Evolutionary conservation across 2,888 invertebrate genomes (phyloP), one percentile per base, ranked within the genome.

Genomic region (Campaea margaritaria): DNA sequence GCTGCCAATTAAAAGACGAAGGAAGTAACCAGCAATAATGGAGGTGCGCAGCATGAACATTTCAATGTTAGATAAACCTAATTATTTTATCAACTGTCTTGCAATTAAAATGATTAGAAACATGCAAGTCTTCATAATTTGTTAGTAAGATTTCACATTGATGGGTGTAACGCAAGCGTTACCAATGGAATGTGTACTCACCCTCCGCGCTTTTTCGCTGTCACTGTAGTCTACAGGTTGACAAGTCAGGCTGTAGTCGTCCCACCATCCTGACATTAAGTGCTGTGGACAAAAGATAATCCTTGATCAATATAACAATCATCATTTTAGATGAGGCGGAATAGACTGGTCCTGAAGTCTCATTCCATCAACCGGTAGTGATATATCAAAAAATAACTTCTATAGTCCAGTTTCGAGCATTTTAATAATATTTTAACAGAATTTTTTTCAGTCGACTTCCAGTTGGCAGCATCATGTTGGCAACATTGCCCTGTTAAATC

Each of bases 151-250:
- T 21, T 21, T 21, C 21, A 21, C 21, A 21, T 21, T 21, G 21
- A 21, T 21, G 21, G 21, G 5, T 21, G 21, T 21, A 21, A 21
- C 2, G 21, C 5, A 3, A 21, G 21, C 21, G 5, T 21, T 21
- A 5, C 21, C 21, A 21, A 31, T 9, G 8, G 2, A 7, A 7
- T 42, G 39, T 53, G 36, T 5, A 92, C 96, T 95, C 90, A 98
- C 97, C 93, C 97, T 94, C 81, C 96, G 91, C n/a, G 97, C 97
- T 85, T 96, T 95, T 53, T 94, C 96, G 76, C 95, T 96, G 76
- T 95, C 94, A 28, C 97, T 97, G 89, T 98, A 99, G 90, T 99
- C 98, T 27, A 99, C 98, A 0, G 98, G 98, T 86, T 99, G 97
- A 81, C 99, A 99, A 68, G 96, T 95, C 72, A 96, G 95, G 82